Conservation (phyloP, 2,888 invertebrate species). For the Therioaphis trifolii region DNA sequence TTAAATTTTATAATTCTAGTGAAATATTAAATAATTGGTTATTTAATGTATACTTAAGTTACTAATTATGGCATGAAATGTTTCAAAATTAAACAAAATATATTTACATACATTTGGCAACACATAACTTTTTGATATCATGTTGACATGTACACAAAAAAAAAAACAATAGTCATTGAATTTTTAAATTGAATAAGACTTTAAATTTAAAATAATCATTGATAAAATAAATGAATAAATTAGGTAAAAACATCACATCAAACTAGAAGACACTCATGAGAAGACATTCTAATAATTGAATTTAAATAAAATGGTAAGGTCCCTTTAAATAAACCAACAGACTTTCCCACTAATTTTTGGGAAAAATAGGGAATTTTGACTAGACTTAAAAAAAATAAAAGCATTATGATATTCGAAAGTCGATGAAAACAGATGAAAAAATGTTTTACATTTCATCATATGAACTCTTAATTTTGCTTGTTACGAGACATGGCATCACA, state of each 20-base stretch:
- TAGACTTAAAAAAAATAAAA: slow-evolving; percentile 55
- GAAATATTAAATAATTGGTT: slow-evolving; percentile 4
- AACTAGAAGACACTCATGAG: slow-evolving; percentile 59
- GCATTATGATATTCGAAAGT: slow-evolving; percentile 9
- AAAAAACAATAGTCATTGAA: background rate
- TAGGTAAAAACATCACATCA: slow-evolving; percentile 35
- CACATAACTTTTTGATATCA: slow-evolving; percentile 26
- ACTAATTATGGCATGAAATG: slow-evolving; percentile 53
- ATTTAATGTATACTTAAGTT: slow-evolving; percentile 27
- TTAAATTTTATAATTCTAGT: slow-evolving; percentile 4
- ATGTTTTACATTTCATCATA: slow-evolving; percentile 7
- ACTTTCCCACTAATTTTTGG: slow-evolving; percentile 23
- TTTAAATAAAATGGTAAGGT: slow-evolving; percentile 53
- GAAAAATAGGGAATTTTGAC: slow-evolving; percentile 55
- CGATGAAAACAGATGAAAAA: slow-evolving; percentile 24
- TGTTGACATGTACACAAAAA: background rate
- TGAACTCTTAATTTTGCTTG: slow-evolving; percentile 40
- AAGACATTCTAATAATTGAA: slow-evolving; percentile 9
- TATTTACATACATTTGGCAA: slow-evolving; percentile 25
- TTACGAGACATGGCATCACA: slow-evolving; percentile 58
- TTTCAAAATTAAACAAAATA: slow-evolving; percentile 20
- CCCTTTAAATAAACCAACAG: slow-evolving; percentile 23
- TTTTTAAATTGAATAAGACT: background rate
- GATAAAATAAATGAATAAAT: slow-evolving; percentile 16
- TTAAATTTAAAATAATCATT: slow-evolving; percentile 21